phyloP scores from a whole-genome alignment of 2,113 vertebrate species.

The Protobothrops flavoviridis region DNA sequence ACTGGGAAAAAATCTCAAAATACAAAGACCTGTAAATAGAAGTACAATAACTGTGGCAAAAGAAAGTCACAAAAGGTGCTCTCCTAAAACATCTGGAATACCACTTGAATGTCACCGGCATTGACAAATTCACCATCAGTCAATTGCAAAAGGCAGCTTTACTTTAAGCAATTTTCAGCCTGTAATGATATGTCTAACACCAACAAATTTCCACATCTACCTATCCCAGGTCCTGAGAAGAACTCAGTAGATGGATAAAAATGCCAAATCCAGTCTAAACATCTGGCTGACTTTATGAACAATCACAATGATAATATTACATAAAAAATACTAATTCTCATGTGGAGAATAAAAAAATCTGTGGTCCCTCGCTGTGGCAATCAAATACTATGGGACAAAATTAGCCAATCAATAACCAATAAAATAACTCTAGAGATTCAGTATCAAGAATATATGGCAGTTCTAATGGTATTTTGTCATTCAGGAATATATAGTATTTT shows the following conservation, averaged over 20 bases:
- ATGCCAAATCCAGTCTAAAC: not conserved
- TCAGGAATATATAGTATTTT: not conserved
- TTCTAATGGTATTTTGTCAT: not conserved
- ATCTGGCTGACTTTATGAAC: not conserved
- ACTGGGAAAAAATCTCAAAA: not conserved
- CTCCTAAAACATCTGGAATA: not conserved
- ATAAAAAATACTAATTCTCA: not conserved
- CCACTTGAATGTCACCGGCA: not conserved
- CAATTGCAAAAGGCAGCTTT: not conserved
- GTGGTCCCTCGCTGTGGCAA: not conserved
- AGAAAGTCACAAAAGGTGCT: not conserved
- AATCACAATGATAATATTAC: not conserved
- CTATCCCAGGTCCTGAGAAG: not conserved
- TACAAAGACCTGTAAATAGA: not conserved
- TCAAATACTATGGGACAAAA: not conserved
- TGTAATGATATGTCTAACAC: not conserved
- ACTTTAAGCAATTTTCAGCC: not conserved
- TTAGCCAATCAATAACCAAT: not conserved
- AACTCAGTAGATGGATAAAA: not conserved
- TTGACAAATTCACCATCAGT: not conserved
- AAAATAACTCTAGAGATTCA: constrained; percentile 3
- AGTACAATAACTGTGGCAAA: not conserved
- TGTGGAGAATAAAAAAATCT: not conserved
- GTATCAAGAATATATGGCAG: not conserved
- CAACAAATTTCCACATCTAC: not conserved